These are phyloP conservation scores for Coremacera marginata DNA, from an alignment of 2,888 invertebrate species.

Conservation along the genomic window DNA sequence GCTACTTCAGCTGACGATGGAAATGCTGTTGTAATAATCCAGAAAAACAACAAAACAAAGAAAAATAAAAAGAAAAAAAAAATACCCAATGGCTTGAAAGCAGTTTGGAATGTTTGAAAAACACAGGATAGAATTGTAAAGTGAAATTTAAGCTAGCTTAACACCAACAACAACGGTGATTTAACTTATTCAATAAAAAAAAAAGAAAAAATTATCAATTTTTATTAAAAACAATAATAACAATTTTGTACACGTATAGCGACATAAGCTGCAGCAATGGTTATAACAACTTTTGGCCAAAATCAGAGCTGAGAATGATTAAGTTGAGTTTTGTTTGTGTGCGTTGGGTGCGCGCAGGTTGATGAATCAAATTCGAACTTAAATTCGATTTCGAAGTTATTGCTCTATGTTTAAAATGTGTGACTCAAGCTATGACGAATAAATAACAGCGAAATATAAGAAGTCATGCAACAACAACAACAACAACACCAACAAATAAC, in stretches of 20 bases:
- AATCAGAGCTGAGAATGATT: not conserved
- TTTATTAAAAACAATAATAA: not conserved
- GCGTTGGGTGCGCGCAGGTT: not conserved
- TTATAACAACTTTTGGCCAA: not conserved
- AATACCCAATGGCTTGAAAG: not conserved
- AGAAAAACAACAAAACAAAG: conserved; percentile 41
- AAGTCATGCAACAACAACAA: not conserved
- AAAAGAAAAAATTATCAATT: not conserved
- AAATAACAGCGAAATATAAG: not conserved
- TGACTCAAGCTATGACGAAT: not conserved
- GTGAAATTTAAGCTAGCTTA: not conserved
- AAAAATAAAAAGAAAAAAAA: conserved; percentile 31
- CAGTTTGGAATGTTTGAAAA: not conserved
- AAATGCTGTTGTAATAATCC: conserved; percentile 44
- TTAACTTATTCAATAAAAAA: not conserved
- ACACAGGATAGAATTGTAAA: too few species aligned
- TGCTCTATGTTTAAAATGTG: not conserved
- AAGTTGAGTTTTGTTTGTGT: not conserved
- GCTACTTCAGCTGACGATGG: conserved; percentile 19
- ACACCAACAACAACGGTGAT: not conserved
- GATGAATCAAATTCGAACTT: conserved; percentile 1
- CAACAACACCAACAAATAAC: too few species aligned
- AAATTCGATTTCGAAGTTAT: conserved; percentile 1
- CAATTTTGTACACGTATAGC: not conserved
- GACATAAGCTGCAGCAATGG: not conserved